Evolutionary conservation across 2,113 vertebrate genomes (phyloP), one percentile per base, ranked within the genome.

Genomic region (Hydrolagus affinis): DNA sequence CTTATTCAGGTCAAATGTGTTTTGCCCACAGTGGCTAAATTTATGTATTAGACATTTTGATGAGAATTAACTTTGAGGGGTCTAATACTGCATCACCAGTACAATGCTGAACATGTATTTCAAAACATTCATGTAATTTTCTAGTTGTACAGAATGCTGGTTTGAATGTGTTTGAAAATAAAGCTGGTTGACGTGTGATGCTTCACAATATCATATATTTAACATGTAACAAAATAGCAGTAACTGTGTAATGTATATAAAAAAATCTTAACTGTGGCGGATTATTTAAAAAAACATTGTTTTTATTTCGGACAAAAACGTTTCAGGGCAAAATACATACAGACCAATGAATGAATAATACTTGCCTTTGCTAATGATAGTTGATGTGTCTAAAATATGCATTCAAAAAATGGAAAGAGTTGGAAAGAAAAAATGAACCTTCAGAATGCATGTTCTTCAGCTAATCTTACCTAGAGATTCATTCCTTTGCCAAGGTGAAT

Each of bases 231-330:
- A 21, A 19, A 62, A 23, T 80, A 28, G 59, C 23, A 6, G 25
- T 30, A 30, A 83, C 14, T 30, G 28, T 10, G 23, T 44, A 44
- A 62, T 28, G 59, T 80, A 23, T 28, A 62, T 14, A 64, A 80
- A 83, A 75, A 78, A 11, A 78, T 11, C 77, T 83, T 30, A 30
- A 66, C 64, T 83, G 66, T 83, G 32, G 8, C 19, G 59, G 62
- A 30, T 17, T 15, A 32, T 64, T 83, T 80, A 64, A 14, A 25
- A 44, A 75, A 3, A 44, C 44, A 44, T 44, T 1, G 44, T 44
- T 44, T 44, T 44, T 44, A 44, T 44, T 44, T 44, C 6, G n/a
- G n/a, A n/a, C 44, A 44, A 44, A 44, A 44, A 44, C 1, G 6
- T 12, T 25, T 21, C 9, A 11, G n/a, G 1, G 21, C 78, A 32